A percentile compares a stretch with the other conserved stretches of the same genome.
Conservation (phyloP, 92 coral and sea anemone genomes). For the Umimayanthus kanabou region DNA sequence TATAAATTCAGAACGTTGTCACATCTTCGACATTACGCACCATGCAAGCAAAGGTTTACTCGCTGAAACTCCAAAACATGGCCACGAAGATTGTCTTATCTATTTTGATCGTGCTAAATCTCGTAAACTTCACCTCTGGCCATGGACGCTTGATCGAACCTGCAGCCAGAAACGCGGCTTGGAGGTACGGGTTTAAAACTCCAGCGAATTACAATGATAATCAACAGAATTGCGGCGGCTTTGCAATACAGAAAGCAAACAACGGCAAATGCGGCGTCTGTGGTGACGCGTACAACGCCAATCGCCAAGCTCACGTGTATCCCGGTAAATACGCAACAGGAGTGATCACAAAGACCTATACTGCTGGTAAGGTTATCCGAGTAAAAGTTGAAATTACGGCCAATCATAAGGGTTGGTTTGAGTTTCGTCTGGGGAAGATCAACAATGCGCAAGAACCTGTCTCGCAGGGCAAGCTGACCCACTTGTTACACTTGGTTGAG, state of each 20-base stretch:
- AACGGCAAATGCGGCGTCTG: slow-evolving; percentile 53
- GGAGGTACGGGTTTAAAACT: slow-evolving; percentile 29
- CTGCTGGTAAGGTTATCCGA: background rate
- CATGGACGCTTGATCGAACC: slow-evolving; percentile 51
- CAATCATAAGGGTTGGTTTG: slow-evolving; percentile 23
- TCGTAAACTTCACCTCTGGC: slow-evolving; percentile 9
- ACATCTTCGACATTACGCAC: background rate
- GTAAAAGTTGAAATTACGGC: slow-evolving; percentile 18
- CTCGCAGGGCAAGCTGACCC: slow-evolving; percentile 27
- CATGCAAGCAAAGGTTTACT: background rate
- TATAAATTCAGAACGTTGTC: background rate
- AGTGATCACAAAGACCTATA: background rate
- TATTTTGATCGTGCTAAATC: slow-evolving; percentile 5
- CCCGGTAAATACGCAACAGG: slow-evolving; percentile 22
- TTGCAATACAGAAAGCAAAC: slow-evolving; percentile 34
- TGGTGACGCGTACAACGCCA: slow-evolving; percentile 47
- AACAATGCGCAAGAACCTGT: slow-evolving; percentile 8
- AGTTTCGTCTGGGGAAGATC: slow-evolving; percentile 36
- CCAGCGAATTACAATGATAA: slow-evolving; percentile 44
- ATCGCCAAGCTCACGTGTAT: background rate
- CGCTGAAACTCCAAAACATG: background rate
- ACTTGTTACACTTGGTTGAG: slow-evolving; percentile 1
- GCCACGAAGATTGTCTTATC: background rate
- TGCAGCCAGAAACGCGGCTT: slow-evolving; percentile 18
- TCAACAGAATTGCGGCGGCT: slow-evolving; percentile 43